Evolutionary conservation across 2,113 vertebrate genomes (phyloP), one percentile per base, ranked within the genome.

Genomic region (Atherinomorus stipes): DNA sequence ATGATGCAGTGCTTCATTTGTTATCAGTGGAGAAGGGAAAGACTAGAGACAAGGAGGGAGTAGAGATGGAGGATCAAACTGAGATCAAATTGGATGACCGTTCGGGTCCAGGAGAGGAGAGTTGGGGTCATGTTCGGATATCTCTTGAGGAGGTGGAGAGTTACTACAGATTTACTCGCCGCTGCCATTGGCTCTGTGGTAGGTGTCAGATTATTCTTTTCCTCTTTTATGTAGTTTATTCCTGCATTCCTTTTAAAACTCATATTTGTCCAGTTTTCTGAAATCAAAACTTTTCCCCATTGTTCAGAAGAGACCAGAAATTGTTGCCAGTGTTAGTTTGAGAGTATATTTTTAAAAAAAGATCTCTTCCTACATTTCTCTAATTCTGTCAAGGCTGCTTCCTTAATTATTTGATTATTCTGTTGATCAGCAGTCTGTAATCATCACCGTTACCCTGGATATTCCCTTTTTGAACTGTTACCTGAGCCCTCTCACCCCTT

Each of bases 171-270:
- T 90, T 93, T 42, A 86, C 80, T 8, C 74, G 90, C 68, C 78
- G 82, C 72, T 94, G 91, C 74, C 81, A 73, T 65, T 92, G 90
- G 85, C 75, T 94, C 54, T 49, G 85, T 78, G 88, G 93, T 94
- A 90, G 77, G 93, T 92, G 51, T 45, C 42, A 38, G 9, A 51
- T 26, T 12, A 26, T 23, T 52, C 1, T 12, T 13, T 44, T 15
- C 22, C 8, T 65, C 6, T 40, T 54, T 40, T n/a, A 19, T 56
- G 38, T 10, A 11, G 1, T 23, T 47, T 40, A 44, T 54, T 21
- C 37, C 25, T 42, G 22, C 10, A 57, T 25, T 57, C 31, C 22
- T 25, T 51, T 11, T 28, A 60, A 47, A 7, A 22, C 42, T 18
- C 61, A 71, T 11, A 28, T 23, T 9, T 2, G 11, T 15, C 51